Base-by-base conservation (phyloP, 2,888 invertebrate genomes). In the Caenorhabditis afra region DNA sequence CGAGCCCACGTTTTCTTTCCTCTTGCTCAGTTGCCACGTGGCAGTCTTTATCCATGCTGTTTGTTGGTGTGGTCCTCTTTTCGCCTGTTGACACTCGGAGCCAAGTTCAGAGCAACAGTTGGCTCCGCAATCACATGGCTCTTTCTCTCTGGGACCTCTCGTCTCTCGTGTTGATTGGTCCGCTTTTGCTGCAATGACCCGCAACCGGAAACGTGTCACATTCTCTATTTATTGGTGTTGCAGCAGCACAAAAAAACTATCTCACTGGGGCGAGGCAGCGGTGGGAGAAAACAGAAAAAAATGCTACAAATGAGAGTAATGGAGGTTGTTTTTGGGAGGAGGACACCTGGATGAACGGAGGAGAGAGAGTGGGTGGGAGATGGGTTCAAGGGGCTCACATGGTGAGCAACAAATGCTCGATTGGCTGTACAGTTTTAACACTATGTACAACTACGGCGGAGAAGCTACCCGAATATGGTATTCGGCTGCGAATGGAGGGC, bases 91-190 rank as follows among this genome's bases (percentile, higher is more conserved):
- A 52, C 52, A 52, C 52, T 29, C 52, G 45, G 45, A 3, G 45
- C 67, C 67, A 59, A 68, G 68, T 68, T 61, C 68, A 61, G 45
- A 61, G 29, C 29, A n/a, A 50, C 70, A 70, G 59, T 59, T 70
- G 70, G 59, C 61, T 10, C 23, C 45, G 45, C 57, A 39, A 71
- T 71, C 71, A 71, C 71, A 71, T 71, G 71, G 71, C 62, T 47
- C 47, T 57, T 41, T 57, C n/a, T 71, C 71, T 71, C 62, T 57
- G 23, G 23, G 16, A 23, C 35, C 47, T 57, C 22, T 39, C 16
- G 47, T 57, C 22, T 37, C 3, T 47, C 23, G 55, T 64, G 71
- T 57, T 71, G 71, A 64, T 71, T 71, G 71, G 62, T 71, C 71
- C 37, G 37, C 18, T 55, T 14, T 44, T 44, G 23, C 47, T 55